Conservation (phyloP, 2,113 vertebrate species). For the Pedionomus torquatus region DNA sequence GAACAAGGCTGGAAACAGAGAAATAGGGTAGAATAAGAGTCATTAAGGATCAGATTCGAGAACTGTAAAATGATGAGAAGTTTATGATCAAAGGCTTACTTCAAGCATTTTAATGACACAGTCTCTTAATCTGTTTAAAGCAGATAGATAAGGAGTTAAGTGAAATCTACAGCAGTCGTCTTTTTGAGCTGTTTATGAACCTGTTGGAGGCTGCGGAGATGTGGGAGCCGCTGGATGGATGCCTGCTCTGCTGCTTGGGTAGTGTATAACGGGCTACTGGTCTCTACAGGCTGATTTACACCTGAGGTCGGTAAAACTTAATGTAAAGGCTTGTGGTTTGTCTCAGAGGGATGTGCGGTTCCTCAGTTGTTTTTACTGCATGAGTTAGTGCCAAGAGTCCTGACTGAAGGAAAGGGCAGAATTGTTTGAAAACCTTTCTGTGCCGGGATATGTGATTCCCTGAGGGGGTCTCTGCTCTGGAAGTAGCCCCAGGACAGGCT, state of each 20-base stretch:
- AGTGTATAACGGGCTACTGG: not conserved
- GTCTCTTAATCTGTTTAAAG: slow-evolving; percentile 17
- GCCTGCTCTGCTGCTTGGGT: not conserved
- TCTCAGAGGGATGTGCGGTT: not conserved
- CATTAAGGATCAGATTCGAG: slow-evolving; percentile 42
- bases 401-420: not conserved
- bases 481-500: not conserved
- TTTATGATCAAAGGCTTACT: slow-evolving; percentile 63
- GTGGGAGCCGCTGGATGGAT: slow-evolving; percentile 1
- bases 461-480: not conserved
- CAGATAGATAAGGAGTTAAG: slow-evolving; percentile 64
- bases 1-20: not conserved
- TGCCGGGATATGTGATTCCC: not conserved
- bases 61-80: slow-evolving; percentile 46
- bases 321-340: not conserved
- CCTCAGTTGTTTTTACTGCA: not conserved
- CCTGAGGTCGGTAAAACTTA: not conserved
- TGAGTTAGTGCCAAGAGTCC: not conserved
- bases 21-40: slow-evolving; percentile 23
- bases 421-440: not conserved
- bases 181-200: slow-evolving; percentile 36
- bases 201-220: not conserved
- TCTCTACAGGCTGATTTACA: slow-evolving; percentile 4
- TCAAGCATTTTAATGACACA: slow-evolving; percentile 52
- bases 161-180: slow-evolving; percentile 24